Evolutionary conservation across 2,888 invertebrate species (phyloP).

Genomic region (Epinotia ramella): DNA sequence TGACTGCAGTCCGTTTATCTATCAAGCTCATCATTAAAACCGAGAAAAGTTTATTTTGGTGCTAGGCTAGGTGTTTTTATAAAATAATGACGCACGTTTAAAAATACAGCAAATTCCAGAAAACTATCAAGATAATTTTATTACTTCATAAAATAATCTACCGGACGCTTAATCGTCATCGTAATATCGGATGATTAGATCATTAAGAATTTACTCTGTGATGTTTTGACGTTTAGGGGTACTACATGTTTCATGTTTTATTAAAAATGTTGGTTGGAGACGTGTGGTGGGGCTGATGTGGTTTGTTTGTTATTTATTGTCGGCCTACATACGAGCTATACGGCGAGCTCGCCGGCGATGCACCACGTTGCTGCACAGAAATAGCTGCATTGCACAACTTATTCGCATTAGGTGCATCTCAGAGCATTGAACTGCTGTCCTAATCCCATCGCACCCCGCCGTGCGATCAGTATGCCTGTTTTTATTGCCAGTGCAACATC

Average conservation of each 20-base stretch:
- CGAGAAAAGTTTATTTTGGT: constrained; percentile 68
- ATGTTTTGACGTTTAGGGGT: constrained; percentile 34
- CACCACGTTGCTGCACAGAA: constrained; percentile 73
- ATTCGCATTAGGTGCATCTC: constrained; percentile 76
- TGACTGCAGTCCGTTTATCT: constrained; percentile 57
- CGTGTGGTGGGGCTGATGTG: constrained; percentile 26
- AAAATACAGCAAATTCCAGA: constrained; percentile 62
- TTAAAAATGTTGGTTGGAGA: constrained; percentile 6
- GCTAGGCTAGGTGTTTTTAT: constrained; percentile 64
- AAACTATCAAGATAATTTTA: constrained; percentile 66
- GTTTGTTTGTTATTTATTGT: constrained; percentile 64
- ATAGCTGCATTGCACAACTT: constrained; percentile 81
- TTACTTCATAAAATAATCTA: constrained; percentile 51
- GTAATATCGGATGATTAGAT: constrained; percentile 41
- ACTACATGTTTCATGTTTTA: constrained; percentile 17
- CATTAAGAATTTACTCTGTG: constrained; percentile 41
- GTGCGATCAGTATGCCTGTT: constrained; percentile 75
- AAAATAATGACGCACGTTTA: constrained; percentile 71
- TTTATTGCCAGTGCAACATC: constrained; percentile 75
- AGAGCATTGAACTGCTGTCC: constrained; percentile 81
- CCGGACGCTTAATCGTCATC: constrained; percentile 42
- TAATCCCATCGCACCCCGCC: constrained; percentile 72
- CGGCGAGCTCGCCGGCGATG: constrained; percentile 60
- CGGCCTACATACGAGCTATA: constrained; percentile 66
- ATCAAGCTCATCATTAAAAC: constrained; percentile 64